These are phyloP conservation scores for Hemibagrus wyckioides DNA, from an alignment of 2,113 vertebrate species.

Conservation along the genomic window DNA sequence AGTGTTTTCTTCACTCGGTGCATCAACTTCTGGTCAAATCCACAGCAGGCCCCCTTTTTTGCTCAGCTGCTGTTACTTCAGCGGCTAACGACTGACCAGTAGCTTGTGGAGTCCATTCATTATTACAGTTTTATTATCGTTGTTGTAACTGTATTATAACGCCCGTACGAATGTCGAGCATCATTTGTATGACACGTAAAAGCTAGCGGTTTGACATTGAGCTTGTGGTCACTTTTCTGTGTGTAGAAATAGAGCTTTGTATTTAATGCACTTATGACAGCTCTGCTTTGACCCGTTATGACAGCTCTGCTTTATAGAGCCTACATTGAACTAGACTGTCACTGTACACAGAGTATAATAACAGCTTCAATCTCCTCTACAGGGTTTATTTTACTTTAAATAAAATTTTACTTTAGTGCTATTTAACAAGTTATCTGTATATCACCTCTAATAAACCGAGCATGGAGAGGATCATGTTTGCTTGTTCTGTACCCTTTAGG, in stretches of 20 bases:
- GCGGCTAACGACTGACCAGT: neutral
- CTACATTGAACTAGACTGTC: neutral
- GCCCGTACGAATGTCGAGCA: neutral
- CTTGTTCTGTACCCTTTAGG: conserved; percentile 34
- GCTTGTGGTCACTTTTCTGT: neutral
- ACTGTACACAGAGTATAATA: neutral
- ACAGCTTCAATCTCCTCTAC: neutral
- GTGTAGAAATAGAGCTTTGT: neutral
- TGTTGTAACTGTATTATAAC: conserved; percentile 20
- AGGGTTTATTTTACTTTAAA: no score
- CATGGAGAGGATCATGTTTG: no score
- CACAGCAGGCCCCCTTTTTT: neutral
- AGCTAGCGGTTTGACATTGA: neutral
- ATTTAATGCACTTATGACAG: no score
- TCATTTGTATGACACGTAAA: neutral
- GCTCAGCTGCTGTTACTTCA: neutral
- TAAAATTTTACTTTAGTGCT: neutral
- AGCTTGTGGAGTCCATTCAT: neutral
- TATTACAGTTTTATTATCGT: neutral
- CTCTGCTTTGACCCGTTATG: no score
- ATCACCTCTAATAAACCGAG: neutral
- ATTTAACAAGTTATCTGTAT: neutral
- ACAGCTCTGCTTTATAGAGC: neutral
- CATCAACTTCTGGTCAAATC: neutral
- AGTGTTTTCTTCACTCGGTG: neutral